Evolutionary conservation across 2,797 vertebrate species (phyloP), one percentile per base, ranked within the genome.

Genomic region (Mus spretus): DNA sequence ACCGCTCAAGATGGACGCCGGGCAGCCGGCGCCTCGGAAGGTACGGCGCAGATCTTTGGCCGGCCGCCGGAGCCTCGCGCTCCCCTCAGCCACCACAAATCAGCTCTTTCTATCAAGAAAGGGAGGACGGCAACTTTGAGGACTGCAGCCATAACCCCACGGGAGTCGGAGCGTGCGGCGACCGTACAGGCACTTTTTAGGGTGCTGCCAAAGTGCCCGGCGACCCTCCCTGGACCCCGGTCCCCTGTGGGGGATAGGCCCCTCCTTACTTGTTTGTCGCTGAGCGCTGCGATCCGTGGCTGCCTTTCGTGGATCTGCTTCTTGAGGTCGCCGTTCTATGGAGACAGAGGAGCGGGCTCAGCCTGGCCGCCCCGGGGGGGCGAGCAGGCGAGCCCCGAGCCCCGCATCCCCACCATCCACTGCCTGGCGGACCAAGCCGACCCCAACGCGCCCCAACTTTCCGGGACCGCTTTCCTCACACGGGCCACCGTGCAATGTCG

Each of bases 1-100:
- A 99, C 99, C 98, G 98, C 99, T 99, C 99, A 99, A 99, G 99
- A 99, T 99, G 99, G 99, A 99, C 99, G 99, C 99, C 98, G 98
- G 96, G 97, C 95, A 89, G 96, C 93, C 95, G 97, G 95, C 84
- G 97, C 96, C 91, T 97, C 98, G 89, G 95, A 98, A 98, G 98
- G 98, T 96, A 97, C 97, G 89, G 97, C 98, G 92, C 87, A 90
- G 95, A 96, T 97, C 96, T 96, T 96, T 94, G 77, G 91, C 91
- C 75, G 91, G 19, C 96, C 13, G 79, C 82, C 22, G 31, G 86
- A 53, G 87, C 83, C 83, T 44, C 6, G 44, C 63, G 40, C 82
- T 74, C 37, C 61, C 31, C 87, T 22, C 47, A 22, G 67, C 65
- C 96, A 59, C 87, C 63, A 3, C 47, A 31, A 40, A 47, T 47